These are phyloP conservation scores for Equus przewalskii DNA, from an alignment of 2,113 vertebrate species.

Conservation along the genomic window DNA sequence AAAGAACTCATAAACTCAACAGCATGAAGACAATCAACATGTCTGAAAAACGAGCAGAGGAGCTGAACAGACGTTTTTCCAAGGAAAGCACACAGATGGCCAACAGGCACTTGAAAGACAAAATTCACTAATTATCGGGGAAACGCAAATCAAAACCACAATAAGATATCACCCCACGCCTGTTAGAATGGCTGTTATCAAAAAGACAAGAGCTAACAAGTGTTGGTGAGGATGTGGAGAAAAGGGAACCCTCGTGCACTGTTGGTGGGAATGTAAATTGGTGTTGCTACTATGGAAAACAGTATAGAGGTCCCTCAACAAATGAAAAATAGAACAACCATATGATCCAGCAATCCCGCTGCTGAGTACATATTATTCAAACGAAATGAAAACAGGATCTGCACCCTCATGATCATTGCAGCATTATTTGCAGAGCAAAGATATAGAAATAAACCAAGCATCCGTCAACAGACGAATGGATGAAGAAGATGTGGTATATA, in stretches of 20 bases:
- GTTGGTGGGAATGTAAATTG: neutral
- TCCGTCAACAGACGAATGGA: neutral
- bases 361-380: neutral
- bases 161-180: neutral
- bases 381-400: neutral
- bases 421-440: neutral
- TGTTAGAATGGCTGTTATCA: neutral
- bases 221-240: neutral
- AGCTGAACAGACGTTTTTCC: neutral
- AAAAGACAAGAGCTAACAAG: neutral
- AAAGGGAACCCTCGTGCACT: neutral
- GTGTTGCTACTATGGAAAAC: neutral
- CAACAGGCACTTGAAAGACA: neutral
- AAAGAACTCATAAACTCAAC: neutral
- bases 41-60: neutral
- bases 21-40: neutral
- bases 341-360: neutral
- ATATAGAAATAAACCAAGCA: neutral
- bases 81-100: neutral
- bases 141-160: neutral
- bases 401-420: neutral
- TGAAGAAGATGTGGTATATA: too few relatives aligned
- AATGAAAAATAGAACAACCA: neutral
- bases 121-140: neutral
- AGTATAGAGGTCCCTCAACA: neutral